A percentile compares a stretch with the other conserved stretches of the same genome.
Conservation (phyloP, 2,888 invertebrate species). For the Heliconius sara region DNA sequence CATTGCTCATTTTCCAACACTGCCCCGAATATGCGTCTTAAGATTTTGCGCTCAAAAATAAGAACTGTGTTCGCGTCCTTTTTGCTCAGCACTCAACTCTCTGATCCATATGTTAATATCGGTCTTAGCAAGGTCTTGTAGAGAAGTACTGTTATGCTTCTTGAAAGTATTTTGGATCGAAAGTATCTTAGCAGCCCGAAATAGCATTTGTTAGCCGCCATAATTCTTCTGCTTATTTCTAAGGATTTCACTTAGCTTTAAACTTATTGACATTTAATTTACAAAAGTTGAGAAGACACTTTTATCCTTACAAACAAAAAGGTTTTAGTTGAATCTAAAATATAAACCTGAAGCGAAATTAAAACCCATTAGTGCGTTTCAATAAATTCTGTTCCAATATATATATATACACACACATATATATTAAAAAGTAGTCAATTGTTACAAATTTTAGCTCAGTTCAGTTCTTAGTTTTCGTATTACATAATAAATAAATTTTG, state of each 20-base stretch:
- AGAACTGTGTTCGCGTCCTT: too few relatives aligned
- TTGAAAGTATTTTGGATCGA: too few relatives aligned
- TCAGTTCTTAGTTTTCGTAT: not conserved
- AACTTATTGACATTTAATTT: not conserved
- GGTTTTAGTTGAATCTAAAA: not conserved
- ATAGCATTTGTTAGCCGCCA: too few relatives aligned
- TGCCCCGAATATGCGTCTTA: too few relatives aligned
- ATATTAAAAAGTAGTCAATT: not conserved
- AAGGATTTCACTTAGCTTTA: not conserved
- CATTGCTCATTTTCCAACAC: too few relatives aligned
- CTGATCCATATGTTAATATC: too few relatives aligned
- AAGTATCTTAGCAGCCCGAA: too few relatives aligned
- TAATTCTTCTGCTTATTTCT: not conserved
- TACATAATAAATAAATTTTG: not conserved
- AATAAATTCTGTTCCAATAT: conserved; percentile 29
- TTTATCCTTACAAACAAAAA: conserved; percentile 1
- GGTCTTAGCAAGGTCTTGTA: too few relatives aligned
- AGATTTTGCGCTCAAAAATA: too few relatives aligned
- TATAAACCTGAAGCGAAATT: conserved; percentile 3
- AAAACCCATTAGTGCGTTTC: conserved; percentile 26
- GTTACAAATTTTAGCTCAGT: not conserved
- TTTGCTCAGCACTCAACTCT: too few relatives aligned
- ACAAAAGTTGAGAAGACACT: conserved; percentile 1
- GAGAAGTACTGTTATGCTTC: too few relatives aligned
- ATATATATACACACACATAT: not conserved